Conservation (phyloP, 2,888 invertebrate species). For the Andrena camellia region DNA sequence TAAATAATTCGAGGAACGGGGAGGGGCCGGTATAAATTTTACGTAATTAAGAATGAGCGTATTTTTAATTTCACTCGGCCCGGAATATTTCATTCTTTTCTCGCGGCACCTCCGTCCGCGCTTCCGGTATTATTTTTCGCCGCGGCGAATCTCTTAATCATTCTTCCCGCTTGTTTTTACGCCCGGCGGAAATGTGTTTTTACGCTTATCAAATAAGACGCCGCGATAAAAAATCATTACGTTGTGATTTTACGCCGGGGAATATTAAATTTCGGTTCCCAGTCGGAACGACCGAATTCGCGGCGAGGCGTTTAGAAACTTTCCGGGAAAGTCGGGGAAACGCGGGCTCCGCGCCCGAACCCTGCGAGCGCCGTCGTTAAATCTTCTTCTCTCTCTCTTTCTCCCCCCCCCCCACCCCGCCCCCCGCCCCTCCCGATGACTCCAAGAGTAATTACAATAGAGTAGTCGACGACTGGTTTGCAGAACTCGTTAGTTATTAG, state of each 20-base stretch:
- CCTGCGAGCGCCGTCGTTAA: no score
- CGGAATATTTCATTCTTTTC: conserved; percentile 43
- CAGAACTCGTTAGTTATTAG: no score
- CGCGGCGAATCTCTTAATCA: conserved; percentile 34
- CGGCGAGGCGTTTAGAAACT: background rate
- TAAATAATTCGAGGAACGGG: conserved; percentile 34
- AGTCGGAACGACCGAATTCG: background rate
- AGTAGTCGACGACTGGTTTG: no score
- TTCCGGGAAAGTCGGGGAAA: background rate
- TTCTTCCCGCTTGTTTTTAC: conserved; percentile 42
- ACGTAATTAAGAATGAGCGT: conserved; percentile 45
- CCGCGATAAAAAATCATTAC: conserved; percentile 25
- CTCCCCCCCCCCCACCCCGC: no score
- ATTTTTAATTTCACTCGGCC: conserved; percentile 60
- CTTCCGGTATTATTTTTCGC: conserved; percentile 47
- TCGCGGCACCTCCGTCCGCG: conserved; percentile 3
- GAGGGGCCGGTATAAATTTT: conserved; percentile 21
- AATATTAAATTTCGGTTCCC: background rate
- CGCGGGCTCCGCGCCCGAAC: no score
- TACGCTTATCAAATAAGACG: conserved; percentile 36
- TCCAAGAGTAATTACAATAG: no score
- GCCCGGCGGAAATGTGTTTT: conserved; percentile 11
- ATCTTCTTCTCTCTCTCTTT: no score
- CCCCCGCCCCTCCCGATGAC: no score
- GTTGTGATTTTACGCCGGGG: background rate